Base-by-base conservation (phyloP, 1,140 invertebrate genomes). In the Drosophila nebulosa region DNA sequence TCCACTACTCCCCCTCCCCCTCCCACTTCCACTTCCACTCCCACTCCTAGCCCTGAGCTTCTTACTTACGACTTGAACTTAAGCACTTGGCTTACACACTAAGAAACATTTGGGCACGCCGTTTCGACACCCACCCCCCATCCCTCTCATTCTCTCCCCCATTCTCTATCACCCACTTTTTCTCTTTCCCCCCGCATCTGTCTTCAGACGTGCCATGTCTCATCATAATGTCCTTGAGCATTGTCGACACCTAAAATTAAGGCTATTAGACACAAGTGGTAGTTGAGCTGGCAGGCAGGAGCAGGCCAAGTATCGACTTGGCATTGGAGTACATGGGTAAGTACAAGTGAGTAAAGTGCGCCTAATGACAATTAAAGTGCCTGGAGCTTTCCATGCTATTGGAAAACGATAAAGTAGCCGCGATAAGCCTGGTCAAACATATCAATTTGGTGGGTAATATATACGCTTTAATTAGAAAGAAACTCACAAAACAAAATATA, bases 231-330 rank as follows among this genome's bases (percentile, higher is more conserved):
- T 55, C 52, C 52, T 55, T 55, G 52, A 55, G 52, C 52, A 55
- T 55, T 59, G 56, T 59, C 56, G 56, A 59, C 36, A 59, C 32
- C 56, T 59, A 36, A 59, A 59, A 59, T 59, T 59, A 59, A 59
- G 36, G 56, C 56, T 59, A 59, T 59, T 59, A 59, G 56, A 59
- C 24, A 55, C 52, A 55, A 55, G 52, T 55, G 27, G 26, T 16
- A 55, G 26, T 30, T 26, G 52, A 27, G n/a, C n/a, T n/a, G n/a
- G n/a, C n/a, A 42, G 39, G 16, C 39, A 42, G 39, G 39, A 42
- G 39, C 39, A 21, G 39, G 39, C 7, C 39, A 46, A 55, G 27
- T 55, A 55, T 55, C 27, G 52, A 55, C 52, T 55, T 55, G 52
- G 52, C 27, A 55, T 26, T 55, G 52, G 52, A 55, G 52, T 55